A percentile compares a stretch with the other conserved stretches of the same genome.
Evolutionary conservation across 1,140 invertebrate species (phyloP).

Genomic region (Trichomalopsis sarcophagae): DNA sequence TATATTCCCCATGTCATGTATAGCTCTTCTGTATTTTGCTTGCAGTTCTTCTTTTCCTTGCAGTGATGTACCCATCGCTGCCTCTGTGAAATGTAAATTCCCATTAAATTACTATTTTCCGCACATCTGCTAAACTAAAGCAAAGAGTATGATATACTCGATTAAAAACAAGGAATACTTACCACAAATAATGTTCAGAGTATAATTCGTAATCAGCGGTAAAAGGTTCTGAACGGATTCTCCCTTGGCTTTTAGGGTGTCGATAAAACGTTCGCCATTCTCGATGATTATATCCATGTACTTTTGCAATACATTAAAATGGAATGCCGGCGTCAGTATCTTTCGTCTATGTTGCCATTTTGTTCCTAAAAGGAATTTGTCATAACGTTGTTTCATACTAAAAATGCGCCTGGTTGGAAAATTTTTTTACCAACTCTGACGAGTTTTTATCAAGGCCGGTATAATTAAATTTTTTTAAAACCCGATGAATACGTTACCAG

Average conservation of each 20-base stretch:
- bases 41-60: conserved; percentile 53
- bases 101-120: not conserved
- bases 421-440: too few relatives aligned
- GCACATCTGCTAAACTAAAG: not conserved
- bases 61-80: conserved; percentile 58
- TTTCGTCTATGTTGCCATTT: conserved; percentile 87
- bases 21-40: conserved; percentile 60
- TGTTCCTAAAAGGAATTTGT: conserved; percentile 72
- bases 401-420: not conserved
- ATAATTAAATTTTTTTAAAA: too few relatives aligned
- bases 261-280: conserved; percentile 73
- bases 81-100: conserved; percentile 55
- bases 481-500: conserved; percentile 52
- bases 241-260: conserved; percentile 69
- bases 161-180: not conserved
- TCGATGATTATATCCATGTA: conserved; percentile 84
- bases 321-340: conserved; percentile 89
- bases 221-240: conserved; percentile 75
- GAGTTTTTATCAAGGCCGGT: too few relatives aligned
- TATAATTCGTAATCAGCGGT: conserved; percentile 76
- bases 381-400: not conserved
- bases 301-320: conserved; percentile 88
- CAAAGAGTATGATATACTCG: not conserved
- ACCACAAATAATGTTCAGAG: conserved; percentile 76
- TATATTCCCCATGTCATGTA: conserved; percentile 52